Percentiles rank a stretch among this genome's conserved stretches.
phyloP scores from a whole-genome alignment of 2,797 vertebrate species.

The Pangasius larnaudii region DNA sequence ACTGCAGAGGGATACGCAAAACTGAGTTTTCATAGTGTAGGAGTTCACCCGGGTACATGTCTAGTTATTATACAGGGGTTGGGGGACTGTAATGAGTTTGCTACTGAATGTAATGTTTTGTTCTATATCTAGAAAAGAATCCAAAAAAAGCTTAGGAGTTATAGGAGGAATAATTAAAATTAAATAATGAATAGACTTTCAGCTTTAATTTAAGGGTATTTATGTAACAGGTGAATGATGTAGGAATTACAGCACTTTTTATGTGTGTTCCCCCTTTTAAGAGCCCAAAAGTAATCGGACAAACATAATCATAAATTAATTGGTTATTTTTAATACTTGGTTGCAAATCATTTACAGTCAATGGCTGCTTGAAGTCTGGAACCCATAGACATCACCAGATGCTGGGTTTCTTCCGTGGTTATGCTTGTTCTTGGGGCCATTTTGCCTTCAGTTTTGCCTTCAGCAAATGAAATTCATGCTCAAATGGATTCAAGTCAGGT shows the following conservation, averaged over 20 bases:
- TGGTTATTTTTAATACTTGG: background rate
- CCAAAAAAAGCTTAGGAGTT: background rate
- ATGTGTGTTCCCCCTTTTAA: no score
- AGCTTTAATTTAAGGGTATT: background rate
- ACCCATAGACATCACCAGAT: background rate
- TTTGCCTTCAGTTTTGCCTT: background rate
- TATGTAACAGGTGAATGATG: background rate
- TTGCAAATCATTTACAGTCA: background rate
- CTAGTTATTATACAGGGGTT: background rate
- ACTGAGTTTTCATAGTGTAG: background rate
- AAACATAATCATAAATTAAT: background rate
- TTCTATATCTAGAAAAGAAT: no score
- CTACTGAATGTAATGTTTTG: background rate
- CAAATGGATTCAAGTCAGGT: background rate
- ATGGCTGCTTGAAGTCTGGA: background rate
- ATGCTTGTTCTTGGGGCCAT: background rate
- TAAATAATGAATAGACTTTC: background rate
- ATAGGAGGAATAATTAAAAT: no score
- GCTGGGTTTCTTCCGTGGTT: background rate
- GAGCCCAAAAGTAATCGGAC: background rate
- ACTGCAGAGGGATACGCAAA: background rate
- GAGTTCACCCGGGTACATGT: background rate
- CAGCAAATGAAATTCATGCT: background rate
- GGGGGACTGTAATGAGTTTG: background rate
- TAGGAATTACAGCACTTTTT: background rate